A percentile compares a stretch with the other conserved stretches of the same genome.
These are phyloP conservation scores for Ichneumon xanthorius DNA, from an alignment of 2,888 invertebrate species.

Conservation along the genomic window DNA sequence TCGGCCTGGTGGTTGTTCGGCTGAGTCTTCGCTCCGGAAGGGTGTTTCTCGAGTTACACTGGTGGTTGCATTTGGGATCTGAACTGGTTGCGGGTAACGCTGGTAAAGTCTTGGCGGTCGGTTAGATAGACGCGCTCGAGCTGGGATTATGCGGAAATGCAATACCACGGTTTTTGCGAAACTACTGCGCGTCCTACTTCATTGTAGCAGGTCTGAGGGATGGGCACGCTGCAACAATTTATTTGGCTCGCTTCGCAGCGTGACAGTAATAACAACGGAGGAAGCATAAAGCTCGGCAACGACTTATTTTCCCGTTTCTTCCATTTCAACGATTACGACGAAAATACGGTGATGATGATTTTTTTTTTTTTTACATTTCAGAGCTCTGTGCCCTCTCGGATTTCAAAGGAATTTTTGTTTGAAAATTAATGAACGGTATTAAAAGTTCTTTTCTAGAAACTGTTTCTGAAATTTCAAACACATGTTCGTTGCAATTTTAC, in stretches of 20 bases:
- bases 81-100: not conserved
- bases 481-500: too few species aligned
- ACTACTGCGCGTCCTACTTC: not conserved
- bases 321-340: constrained; percentile 40
- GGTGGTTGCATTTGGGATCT: not conserved
- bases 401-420: not conserved
- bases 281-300: constrained; percentile 9
- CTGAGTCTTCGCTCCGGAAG: not conserved
- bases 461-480: too few species aligned
- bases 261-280: not conserved
- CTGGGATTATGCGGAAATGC: constrained; percentile 2
- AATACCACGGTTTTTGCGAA: constrained; percentile 24
- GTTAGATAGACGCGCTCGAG: not conserved
- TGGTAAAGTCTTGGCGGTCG: not conserved
- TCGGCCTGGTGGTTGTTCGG: not conserved
- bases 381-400: constrained; percentile 21
- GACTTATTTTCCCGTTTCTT: constrained; percentile 7
- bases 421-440: too few species aligned
- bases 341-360: constrained; percentile 11
- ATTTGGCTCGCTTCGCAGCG: not conserved
- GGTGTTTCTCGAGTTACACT: not conserved
- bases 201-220: not conserved
- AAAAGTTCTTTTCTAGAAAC: too few species aligned
- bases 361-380: not conserved
- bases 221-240: not conserved